Conservation (phyloP, 2,888 invertebrate genomes). For the Lithophane leautieri region DNA sequence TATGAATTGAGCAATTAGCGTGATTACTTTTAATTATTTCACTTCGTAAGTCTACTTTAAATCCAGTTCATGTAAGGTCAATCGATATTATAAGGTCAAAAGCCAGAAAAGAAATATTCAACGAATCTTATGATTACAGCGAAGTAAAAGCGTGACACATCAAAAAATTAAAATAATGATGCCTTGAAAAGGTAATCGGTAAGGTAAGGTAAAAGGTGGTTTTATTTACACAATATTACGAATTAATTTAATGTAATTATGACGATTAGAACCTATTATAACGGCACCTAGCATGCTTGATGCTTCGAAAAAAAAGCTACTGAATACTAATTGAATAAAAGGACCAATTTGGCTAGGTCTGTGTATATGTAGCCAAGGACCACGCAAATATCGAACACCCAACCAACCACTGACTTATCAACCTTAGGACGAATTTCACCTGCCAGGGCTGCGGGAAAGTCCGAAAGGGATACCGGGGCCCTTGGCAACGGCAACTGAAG, state of each 20-base stretch:
- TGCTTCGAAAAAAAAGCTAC: no score
- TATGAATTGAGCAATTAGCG: slow-evolving; percentile 24
- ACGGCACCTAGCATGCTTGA: no score
- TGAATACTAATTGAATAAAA: background rate
- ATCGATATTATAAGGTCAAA: slow-evolving; percentile 29
- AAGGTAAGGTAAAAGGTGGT: no score
- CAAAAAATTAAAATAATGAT: background rate
- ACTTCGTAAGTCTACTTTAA: slow-evolving; percentile 16
- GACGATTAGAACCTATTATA: background rate
- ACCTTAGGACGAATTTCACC: background rate
- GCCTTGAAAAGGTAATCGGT: background rate
- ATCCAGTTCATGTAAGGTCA: slow-evolving; percentile 48
- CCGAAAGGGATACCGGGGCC: no score
- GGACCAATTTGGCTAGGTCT: background rate
- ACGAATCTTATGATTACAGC: slow-evolving; percentile 1
- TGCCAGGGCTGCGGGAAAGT: no score
- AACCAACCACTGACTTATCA: no score
- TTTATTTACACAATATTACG: background rate
- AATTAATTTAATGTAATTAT: background rate
- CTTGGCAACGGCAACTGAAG: no score
- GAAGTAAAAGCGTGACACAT: slow-evolving; percentile 25
- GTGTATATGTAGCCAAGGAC: background rate
- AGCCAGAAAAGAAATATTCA: slow-evolving; percentile 9
- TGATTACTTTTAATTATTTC: slow-evolving; percentile 44
- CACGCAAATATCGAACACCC: no score